These are phyloP conservation scores for Andricus quercusramuli DNA, from an alignment of 2,888 invertebrate species.

Conservation along the genomic window DNA sequence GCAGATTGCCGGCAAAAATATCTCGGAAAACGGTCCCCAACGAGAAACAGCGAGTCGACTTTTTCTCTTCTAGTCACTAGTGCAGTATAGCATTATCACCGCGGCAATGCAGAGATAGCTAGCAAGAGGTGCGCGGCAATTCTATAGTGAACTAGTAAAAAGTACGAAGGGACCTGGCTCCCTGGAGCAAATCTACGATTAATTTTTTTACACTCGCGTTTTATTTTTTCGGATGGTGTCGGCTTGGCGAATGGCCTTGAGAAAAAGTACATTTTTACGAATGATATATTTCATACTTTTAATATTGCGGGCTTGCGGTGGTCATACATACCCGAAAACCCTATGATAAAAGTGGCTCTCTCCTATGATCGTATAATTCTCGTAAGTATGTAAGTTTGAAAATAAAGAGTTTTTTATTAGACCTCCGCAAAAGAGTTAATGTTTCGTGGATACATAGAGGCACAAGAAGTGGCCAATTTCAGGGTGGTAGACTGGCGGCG, in stretches of 20 bases:
- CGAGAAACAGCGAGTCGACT: background rate
- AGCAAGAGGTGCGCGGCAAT: constrained; percentile 22
- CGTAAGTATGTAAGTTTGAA: background rate
- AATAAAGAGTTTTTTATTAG: background rate
- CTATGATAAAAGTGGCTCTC: background rate
- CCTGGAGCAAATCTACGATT: constrained; percentile 1
- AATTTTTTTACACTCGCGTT: background rate
- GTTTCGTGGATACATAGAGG: too few relatives aligned
- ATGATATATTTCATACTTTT: constrained; percentile 1
- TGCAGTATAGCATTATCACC: background rate
- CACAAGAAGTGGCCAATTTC: too few relatives aligned
- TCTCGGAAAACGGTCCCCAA: background rate
- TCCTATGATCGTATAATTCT: background rate
- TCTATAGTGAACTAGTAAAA: constrained; percentile 18
- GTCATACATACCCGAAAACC: background rate
- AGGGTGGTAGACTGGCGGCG: too few relatives aligned
- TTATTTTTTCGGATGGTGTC: background rate
- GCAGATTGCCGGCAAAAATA: background rate
- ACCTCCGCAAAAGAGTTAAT: too few relatives aligned
- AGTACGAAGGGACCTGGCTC: constrained; percentile 6
- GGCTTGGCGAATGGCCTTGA: background rate
- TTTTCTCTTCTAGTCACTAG: background rate
- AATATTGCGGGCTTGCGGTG: background rate
- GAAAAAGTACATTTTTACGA: constrained; percentile 9
- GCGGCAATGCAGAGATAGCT: background rate